These are phyloP conservation scores for Lophotis ruficrista DNA, from an alignment of 2,113 vertebrate species.

Conservation along the genomic window DNA sequence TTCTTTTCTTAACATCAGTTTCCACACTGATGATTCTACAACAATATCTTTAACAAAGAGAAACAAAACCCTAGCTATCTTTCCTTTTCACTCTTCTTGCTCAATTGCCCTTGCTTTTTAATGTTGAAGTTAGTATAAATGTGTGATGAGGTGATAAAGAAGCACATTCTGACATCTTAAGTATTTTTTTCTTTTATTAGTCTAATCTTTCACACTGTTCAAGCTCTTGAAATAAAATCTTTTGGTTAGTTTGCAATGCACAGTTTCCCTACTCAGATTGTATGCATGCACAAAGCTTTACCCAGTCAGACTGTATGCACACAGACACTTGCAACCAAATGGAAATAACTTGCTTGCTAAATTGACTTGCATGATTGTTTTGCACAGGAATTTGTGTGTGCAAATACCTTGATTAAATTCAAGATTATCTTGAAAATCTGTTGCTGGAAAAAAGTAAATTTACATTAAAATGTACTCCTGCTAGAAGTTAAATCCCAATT, in stretches of 20 bases:
- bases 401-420: conserved; percentile 60
- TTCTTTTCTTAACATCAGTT: neutral
- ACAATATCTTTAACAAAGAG: neutral
- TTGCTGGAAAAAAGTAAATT: conserved; percentile 62
- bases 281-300: neutral
- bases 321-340: neutral
- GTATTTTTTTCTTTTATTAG: neutral
- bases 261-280: neutral
- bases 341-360: neutral
- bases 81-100: neutral
- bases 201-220: neutral
- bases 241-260: neutral
- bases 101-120: neutral
- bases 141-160: neutral
- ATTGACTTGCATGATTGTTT: conserved; percentile 41
- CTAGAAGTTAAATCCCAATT: conserved; percentile 71
- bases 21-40: neutral
- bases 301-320: neutral
- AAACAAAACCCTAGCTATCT: neutral
- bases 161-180: neutral
- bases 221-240: neutral
- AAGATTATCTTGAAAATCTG: conserved; percentile 56
- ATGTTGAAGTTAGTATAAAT: neutral
- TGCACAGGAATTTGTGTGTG: conserved; percentile 35
- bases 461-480: conserved; percentile 69